These are phyloP conservation scores for Conistra vaccinii DNA, from an alignment of 2,888 invertebrate genomes.

Conservation along the genomic window DNA sequence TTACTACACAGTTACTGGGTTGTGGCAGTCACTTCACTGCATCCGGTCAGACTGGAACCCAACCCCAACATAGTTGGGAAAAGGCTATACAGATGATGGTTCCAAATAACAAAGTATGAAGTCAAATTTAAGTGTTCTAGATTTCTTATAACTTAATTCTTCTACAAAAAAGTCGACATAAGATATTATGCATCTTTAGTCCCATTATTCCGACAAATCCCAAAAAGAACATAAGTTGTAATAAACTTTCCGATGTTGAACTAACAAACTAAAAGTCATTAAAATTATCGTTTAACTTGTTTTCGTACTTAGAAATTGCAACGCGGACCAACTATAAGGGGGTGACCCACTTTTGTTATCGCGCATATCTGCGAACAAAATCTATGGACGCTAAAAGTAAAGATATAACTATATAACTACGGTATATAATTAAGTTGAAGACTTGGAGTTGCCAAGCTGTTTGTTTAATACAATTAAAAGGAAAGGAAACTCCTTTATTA, in stretches of 20 bases:
- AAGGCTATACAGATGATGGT: background rate
- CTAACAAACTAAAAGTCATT: constrained; percentile 74
- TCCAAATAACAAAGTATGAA: background rate
- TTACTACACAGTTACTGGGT: no score
- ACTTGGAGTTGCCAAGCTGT: constrained; percentile 51
- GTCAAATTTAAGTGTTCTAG: background rate
- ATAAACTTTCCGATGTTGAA: constrained; percentile 56
- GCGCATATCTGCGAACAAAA: constrained; percentile 50
- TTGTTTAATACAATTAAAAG: constrained; percentile 53
- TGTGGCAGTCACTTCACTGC: no score
- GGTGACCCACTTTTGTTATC: constrained; percentile 71
- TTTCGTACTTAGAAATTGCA: constrained; percentile 62
- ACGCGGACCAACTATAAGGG: constrained; percentile 50
- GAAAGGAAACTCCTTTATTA: constrained; percentile 54
- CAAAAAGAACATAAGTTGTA: constrained; percentile 57
- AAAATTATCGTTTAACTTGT: constrained; percentile 75
- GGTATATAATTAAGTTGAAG: constrained; percentile 52
- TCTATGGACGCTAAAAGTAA: constrained; percentile 51
- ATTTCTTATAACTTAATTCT: background rate
- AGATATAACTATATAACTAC: constrained; percentile 37
- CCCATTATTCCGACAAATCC: constrained; percentile 56
- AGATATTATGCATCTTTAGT: constrained; percentile 57
- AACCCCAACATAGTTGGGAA: no score
- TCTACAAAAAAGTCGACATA: constrained; percentile 17
- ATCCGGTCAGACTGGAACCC: no score